Evolutionary conservation across 2,888 invertebrate species (phyloP).

Genomic region (Pseudococcus viburni): DNA sequence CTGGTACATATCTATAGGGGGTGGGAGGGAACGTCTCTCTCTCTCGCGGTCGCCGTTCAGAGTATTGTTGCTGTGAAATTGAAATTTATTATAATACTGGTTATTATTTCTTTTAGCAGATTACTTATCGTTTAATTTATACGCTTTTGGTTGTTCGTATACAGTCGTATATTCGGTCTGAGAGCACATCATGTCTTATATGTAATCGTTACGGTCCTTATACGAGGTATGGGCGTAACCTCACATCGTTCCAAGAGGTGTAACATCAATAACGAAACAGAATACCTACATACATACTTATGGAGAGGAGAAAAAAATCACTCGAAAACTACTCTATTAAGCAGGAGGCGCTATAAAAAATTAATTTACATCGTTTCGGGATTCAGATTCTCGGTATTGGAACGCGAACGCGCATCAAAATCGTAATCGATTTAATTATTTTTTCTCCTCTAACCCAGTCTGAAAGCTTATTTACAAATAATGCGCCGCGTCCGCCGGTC

Average conservation of each 20-base stretch:
- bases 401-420: not conserved
- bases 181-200: not conserved
- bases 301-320: not conserved
- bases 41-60: not conserved
- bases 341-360: slow-evolving; percentile 54
- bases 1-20: not conserved
- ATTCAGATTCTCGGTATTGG: slow-evolving; percentile 11
- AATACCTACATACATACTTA: not conserved
- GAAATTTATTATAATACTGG: slow-evolving; percentile 52
- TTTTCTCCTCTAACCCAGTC: not conserved
- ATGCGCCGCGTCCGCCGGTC: not conserved
- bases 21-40: not conserved
- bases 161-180: not conserved
- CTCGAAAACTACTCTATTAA: slow-evolving; percentile 52
- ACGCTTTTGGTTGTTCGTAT: slow-evolving; percentile 25
- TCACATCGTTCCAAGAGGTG: slow-evolving; percentile 42
- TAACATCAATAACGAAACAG: slow-evolving; percentile 50
- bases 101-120: slow-evolving; percentile 57
- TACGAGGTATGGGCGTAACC: slow-evolving; percentile 48
- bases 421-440: slow-evolving; percentile 53
- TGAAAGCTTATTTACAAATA: slow-evolving; percentile 10
- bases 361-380: slow-evolving; percentile 42
- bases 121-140: slow-evolving; percentile 55
- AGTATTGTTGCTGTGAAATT: slow-evolving; percentile 47
- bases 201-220: not conserved